Evolutionary conservation across 2,888 invertebrate genomes (phyloP).

Genomic region (Digitonthophagus gazella): DNA sequence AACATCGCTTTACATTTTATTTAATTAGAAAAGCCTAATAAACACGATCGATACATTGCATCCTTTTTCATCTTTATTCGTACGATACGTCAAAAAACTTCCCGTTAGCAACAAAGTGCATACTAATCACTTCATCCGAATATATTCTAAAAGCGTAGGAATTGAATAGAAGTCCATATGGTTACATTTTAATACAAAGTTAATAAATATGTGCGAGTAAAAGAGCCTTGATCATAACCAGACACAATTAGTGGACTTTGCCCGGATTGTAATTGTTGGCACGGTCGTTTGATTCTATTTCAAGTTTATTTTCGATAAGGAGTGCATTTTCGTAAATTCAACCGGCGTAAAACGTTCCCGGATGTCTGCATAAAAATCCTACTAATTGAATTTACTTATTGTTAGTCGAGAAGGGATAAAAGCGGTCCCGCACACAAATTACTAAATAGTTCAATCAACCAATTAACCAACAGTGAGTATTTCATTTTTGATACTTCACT

Average conservation of each 20-base stretch:
- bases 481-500: not conserved
- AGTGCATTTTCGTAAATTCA: not conserved
- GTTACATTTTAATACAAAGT: not conserved
- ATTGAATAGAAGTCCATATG: too few species aligned
- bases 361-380: not conserved
- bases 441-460: not conserved
- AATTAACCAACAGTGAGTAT: not conserved
- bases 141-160: too few species aligned
- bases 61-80: too few species aligned
- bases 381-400: not conserved
- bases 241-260: not conserved
- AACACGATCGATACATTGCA: too few species aligned
- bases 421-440: not conserved
- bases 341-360: not conserved
- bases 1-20: too few species aligned
- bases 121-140: too few species aligned
- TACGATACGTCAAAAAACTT: too few species aligned
- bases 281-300: not conserved
- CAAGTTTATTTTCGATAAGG: not conserved
- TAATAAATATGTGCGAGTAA: not conserved
- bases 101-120: too few species aligned
- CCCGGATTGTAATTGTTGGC: not conserved
- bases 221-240: not conserved
- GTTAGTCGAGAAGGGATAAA: not conserved
- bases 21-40: too few species aligned